A percentile compares a stretch with the other conserved stretches of the same genome.
Evolutionary conservation across 2,888 invertebrate species (phyloP).

Genomic region (Neoascia interrupta): DNA sequence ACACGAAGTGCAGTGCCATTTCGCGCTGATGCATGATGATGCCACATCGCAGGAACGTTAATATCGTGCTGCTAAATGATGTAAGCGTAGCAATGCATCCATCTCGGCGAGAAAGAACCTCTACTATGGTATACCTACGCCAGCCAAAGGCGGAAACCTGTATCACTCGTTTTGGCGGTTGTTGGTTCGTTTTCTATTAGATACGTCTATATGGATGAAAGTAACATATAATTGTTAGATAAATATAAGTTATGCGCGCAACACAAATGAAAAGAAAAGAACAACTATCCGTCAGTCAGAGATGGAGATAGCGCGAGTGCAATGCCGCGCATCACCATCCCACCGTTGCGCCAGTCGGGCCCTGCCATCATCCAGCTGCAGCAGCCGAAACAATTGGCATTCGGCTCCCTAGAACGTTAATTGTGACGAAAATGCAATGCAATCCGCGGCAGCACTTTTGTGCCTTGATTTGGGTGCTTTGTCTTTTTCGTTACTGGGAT

Average conservation of each 20-base stretch:
- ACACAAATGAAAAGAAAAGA: slow-evolving; percentile 65
- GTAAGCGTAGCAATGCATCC: slow-evolving; percentile 68
- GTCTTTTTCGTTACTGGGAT: slow-evolving; percentile 54
- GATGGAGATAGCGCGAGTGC: slow-evolving; percentile 22
- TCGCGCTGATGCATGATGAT: slow-evolving; percentile 69
- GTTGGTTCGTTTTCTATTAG: slow-evolving; percentile 64
- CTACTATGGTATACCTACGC: slow-evolving; percentile 10
- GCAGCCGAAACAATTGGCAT: slow-evolving; percentile 49
- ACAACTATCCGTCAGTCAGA: slow-evolving; percentile 50
- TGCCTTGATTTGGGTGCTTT: slow-evolving; percentile 60
- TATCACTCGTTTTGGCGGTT: slow-evolving; percentile 44
- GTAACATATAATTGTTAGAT: slow-evolving; percentile 69
- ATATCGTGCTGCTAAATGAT: slow-evolving; percentile 70
- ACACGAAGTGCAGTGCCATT: slow-evolving; percentile 68
- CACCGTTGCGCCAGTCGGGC: background rate
- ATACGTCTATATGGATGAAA: slow-evolving; percentile 68
- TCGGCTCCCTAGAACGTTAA: slow-evolving; percentile 61
- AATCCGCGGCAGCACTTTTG: slow-evolving; percentile 58
- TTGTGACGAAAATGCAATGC: slow-evolving; percentile 63
- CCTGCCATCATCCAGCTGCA: background rate
- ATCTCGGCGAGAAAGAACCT: slow-evolving; percentile 60
- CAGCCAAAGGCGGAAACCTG: slow-evolving; percentile 59
- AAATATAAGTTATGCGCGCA: slow-evolving; percentile 66
- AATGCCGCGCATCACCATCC: background rate
- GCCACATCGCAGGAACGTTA: slow-evolving; percentile 63